Evolutionary conservation across 2,888 invertebrate species (phyloP).

Genomic region (Synergus laeviventris): DNA sequence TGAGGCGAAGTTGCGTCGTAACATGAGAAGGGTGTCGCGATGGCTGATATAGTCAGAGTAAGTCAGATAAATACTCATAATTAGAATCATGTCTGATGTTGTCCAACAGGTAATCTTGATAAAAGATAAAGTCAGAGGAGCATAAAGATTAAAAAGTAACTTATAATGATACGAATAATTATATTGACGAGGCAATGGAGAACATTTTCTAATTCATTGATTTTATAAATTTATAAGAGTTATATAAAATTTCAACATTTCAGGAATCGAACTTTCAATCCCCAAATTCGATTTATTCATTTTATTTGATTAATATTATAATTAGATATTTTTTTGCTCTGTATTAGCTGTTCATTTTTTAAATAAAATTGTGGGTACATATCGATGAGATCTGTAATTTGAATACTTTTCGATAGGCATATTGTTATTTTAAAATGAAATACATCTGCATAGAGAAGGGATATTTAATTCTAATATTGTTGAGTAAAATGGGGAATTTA

Average conservation of each 20-base stretch:
- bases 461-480: too few relatives aligned
- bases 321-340: too few relatives aligned
- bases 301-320: too few relatives aligned
- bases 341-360: too few relatives aligned
- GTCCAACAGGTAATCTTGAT: conserved; percentile 8
- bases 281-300: too few relatives aligned
- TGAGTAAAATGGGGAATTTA: too few relatives aligned
- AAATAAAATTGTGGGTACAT: too few relatives aligned
- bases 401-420: too few relatives aligned
- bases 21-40: conserved; percentile 12
- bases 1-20: background rate
- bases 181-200: background rate
- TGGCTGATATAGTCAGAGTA: conserved; percentile 15
- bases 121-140: background rate
- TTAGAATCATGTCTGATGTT: conserved; percentile 11
- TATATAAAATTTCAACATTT: background rate
- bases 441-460: too few relatives aligned
- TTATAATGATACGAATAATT: background rate
- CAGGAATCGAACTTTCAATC: too few relatives aligned
- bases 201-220: background rate
- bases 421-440: too few relatives aligned
- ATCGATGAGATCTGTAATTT: too few relatives aligned
- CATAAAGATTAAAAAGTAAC: background rate
- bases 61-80: conserved; percentile 3
- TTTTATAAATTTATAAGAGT: background rate